phyloP scores from a whole-genome alignment of 2,797 vertebrate species.

The Vultur gryphus region DNA sequence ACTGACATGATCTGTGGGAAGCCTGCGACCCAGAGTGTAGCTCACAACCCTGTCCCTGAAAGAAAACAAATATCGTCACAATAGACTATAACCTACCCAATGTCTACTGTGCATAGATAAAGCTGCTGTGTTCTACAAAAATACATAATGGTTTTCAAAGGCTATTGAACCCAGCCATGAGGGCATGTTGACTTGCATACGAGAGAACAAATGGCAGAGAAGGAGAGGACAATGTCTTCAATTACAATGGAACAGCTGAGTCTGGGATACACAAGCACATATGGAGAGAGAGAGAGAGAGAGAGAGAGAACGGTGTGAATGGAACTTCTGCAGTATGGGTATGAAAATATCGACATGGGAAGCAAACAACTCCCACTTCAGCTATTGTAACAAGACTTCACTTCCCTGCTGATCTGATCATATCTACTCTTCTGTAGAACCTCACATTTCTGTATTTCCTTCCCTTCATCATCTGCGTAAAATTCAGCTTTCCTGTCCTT shows the following conservation, averaged over 20 bases:
- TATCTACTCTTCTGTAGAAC: not conserved
- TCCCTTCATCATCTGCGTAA: not conserved
- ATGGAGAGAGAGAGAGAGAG: not conserved
- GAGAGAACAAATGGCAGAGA: conserved; percentile 10
- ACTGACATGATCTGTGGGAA: conserved; percentile 96
- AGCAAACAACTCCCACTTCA: conserved; percentile 54
- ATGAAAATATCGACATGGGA: conserved; percentile 37
- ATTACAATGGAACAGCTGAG: conserved; percentile 50
- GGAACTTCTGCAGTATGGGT: conserved; percentile 36
- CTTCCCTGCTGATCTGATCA: not conserved
- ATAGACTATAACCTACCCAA: not conserved
- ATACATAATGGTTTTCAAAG: not conserved
- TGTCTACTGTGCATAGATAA: not conserved
- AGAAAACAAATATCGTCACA: conserved; percentile 64
- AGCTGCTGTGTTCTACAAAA: conserved; percentile 22
- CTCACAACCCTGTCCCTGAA: conserved; percentile 91
- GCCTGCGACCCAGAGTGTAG: conserved; percentile 89
- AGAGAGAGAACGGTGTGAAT: conserved; percentile 4
- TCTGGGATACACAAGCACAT: conserved; percentile 3
- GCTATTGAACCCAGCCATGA: conserved; percentile 47
- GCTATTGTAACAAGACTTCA: not conserved
- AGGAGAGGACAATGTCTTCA: conserved; percentile 63
- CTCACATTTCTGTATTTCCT: not conserved
- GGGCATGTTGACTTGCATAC: conserved; percentile 27
- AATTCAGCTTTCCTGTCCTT: not conserved